Percentiles rank a stretch among this genome's conserved stretches.
These are phyloP conservation scores for Lagocephalus sceleratus DNA, from an alignment of 2,797 vertebrate species.

Conservation along the genomic window DNA sequence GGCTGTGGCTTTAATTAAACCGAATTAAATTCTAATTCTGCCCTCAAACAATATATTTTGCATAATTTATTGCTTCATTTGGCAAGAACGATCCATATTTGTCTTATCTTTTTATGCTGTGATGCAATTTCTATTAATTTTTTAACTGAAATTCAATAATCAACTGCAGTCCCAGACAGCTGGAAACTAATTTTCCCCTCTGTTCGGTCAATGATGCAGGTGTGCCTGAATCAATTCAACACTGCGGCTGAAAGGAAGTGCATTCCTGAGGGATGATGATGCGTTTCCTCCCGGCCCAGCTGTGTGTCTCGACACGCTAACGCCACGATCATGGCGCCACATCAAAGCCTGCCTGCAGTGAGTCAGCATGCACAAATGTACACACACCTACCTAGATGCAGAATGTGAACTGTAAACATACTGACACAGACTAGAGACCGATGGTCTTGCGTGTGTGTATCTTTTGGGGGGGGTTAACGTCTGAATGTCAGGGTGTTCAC, in stretches of 20 bases:
- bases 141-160: neutral
- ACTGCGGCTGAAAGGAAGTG: conserved; percentile 60
- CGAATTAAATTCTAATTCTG: too few relatives aligned
- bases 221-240: conserved; percentile 42
- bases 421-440: conserved; percentile 14
- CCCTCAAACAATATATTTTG: too few relatives aligned
- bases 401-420: conserved; percentile 25
- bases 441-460: neutral
- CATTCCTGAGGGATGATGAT: conserved; percentile 71
- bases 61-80: too few relatives aligned
- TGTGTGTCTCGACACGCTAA: conserved; percentile 65
- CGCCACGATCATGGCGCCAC: conserved; percentile 60
- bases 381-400: conserved; percentile 24
- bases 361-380: conserved; percentile 37
- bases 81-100: too few relatives aligned
- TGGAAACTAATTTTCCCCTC: neutral
- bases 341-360: conserved; percentile 65
- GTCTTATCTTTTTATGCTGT: too few relatives aligned
- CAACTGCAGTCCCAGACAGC: neutral
- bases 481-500: conserved; percentile 23
- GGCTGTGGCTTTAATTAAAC: too few relatives aligned
- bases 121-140: too few relatives aligned
- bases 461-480: conserved; percentile 9
- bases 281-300: conserved; percentile 59
- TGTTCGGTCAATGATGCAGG: conserved; percentile 52